Conservation (phyloP, 2,888 invertebrate species). For the Bombylius discolor region DNA sequence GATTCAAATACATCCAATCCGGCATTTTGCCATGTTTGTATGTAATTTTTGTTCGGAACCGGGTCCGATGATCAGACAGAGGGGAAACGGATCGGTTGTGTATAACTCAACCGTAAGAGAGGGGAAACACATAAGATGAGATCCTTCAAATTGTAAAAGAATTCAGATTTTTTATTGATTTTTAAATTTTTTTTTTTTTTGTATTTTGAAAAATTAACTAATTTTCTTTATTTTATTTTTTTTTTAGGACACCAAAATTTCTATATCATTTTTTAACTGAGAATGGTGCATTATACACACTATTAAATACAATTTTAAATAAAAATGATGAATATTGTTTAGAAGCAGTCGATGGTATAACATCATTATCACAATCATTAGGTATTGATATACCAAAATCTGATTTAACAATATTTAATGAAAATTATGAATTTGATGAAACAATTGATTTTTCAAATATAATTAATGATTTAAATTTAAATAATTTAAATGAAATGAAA, state of each 20-base stretch:
- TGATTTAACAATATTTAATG: conserved; percentile 15
- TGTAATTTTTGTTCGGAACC: too few relatives aligned
- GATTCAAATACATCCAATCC: too few relatives aligned
- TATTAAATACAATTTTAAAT: conserved; percentile 28
- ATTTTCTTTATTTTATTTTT: not conserved
- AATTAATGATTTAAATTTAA: not conserved
- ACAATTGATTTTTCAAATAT: conserved; percentile 13
- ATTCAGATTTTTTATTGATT: too few relatives aligned
- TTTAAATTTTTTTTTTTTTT: not conserved
- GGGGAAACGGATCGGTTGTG: too few relatives aligned
- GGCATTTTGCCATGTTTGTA: too few relatives aligned
- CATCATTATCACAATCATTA: conserved; percentile 29
- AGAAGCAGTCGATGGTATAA: conserved; percentile 32
- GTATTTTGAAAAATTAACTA: too few relatives aligned
- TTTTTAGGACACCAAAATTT: conserved; percentile 22
- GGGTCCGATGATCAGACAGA: too few relatives aligned
- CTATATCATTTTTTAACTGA: conserved; percentile 32
- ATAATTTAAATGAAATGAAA: conserved; percentile 13
- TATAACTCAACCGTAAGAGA: too few relatives aligned
- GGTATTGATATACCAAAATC: conserved; percentile 23
- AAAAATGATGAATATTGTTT: conserved; percentile 25
- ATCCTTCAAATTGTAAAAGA: too few relatives aligned
- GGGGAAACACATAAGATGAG: too few relatives aligned
- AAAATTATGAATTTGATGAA: conserved; percentile 18
- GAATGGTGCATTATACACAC: conserved; percentile 26